Evolutionary conservation across 2,113 vertebrate species (phyloP), one percentile per base, ranked within the genome.

Genomic region (Edolisoma coerulescens): DNA sequence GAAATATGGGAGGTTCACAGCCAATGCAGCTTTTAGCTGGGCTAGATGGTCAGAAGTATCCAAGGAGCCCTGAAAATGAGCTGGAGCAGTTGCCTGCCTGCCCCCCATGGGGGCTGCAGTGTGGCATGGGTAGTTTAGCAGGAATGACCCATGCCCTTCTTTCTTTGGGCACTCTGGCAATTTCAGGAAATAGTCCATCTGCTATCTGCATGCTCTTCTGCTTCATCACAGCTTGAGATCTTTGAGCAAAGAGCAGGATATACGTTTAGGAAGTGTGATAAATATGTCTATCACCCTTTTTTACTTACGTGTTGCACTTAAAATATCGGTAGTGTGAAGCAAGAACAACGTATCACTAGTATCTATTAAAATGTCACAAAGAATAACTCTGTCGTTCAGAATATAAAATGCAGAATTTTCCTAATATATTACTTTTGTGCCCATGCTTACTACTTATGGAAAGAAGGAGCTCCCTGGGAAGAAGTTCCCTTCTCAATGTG

Each of bases 161-260:
- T 59, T 42, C 57, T 83, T 39, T 0, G 1, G 37, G 26, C 24
- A 68, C 14, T 6, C 19, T 56, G 61, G 57, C 57, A 76, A 22
- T 69, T 71, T 93, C 79, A 88, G 75, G 67, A 92, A 80, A 44
- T 14, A 83, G 53, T 64, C 44, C 70, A 56, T 63, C 82, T 87
- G 61, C 39, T 88, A 39, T 35, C 27, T 68, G 9, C 10, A 7
- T 63, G 24, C 8, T 44, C 35, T 93, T 75, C 75, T 82, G 52
- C 49, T 83, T 83, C 7, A 12, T 76, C 67, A 69, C 57, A 92
- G 71, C 49, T 56, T 80, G 79, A 73, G 13, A 28, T 35, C 35
- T 44, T 33, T 30, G 24, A 83, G 13, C 15, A 54, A 84, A 90
- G 54, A 76, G n/a, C 28, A 49, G 2, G 1, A 77, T 49, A n/a